Evolutionary conservation across 2,797 vertebrate species (phyloP), one percentile per base, ranked within the genome.

Genomic region (Myotis findleyi): DNA sequence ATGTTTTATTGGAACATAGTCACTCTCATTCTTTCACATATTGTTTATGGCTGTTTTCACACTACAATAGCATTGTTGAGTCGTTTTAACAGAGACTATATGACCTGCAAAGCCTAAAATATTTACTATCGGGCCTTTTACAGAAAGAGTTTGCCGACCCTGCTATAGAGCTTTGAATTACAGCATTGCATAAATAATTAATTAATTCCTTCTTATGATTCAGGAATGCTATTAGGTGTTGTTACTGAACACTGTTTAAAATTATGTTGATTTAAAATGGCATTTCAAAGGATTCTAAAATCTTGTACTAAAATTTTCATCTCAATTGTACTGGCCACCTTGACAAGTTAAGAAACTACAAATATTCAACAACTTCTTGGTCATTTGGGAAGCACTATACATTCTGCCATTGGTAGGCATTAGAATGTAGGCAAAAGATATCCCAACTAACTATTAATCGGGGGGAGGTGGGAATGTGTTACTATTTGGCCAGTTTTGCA

Each of bases 1-100:
- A 96, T 95, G 94, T 95, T 97, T 95, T 91, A 94, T 79, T 91
- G 76, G 75, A 51, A 77, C 66, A 84, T 41, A 94, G 87, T 89
- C 72, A n/a, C 38, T 17, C 14, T 84, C 95, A 94, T 91, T 94
- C 44, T 92, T 96, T 84, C 87, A 57, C 76, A 89, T 95, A 82
- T 79, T 87, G 75, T 96, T 96, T 95, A 96, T 80, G 47, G 25
- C 51, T 91, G 62, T 44, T 95, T 94, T 96, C 81, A 87, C 76
- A 81, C 44, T 87, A 71, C 51, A 64, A 10, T 64, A 57, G 59
- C 55, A 66, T 59, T 75, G 27, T 93, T 93, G 71, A 95, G 57
- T 91, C 68, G 21, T 68, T 95, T 94, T 69, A 88, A 73, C 89
- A 79, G 44, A 95, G n/a, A 77, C 36, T 68, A 11, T 84, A 80